Evolutionary conservation across 2,888 invertebrate genomes (phyloP).

Genomic region (Amphipyra tragopoginis): DNA sequence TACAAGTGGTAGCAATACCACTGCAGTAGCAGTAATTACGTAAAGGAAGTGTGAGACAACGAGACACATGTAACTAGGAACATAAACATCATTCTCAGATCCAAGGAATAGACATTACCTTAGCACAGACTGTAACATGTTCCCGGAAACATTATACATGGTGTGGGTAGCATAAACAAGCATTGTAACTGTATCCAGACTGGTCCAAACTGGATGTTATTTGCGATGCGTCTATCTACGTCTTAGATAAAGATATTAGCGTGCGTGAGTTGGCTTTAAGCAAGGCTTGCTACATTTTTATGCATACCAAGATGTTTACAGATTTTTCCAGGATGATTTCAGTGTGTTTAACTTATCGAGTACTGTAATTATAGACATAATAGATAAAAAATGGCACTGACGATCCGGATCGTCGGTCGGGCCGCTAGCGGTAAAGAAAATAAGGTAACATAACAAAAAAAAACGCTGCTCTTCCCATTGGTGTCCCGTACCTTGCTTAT

Average conservation of each 20-base stretch:
- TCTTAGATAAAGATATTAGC: conserved; percentile 9
- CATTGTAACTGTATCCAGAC: conserved; percentile 34
- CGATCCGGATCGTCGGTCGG: too few species aligned
- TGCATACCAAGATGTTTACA: too few species aligned
- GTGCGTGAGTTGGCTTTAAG: conserved; percentile 5
- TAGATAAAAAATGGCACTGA: too few species aligned
- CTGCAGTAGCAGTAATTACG: conserved; percentile 2
- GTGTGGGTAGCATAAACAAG: conserved; percentile 29
- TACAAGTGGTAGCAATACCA: background rate
- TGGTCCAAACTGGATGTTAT: conserved; percentile 20
- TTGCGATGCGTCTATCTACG: conserved; percentile 1
- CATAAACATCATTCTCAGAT: conserved; percentile 13
- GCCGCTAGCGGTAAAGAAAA: too few species aligned
- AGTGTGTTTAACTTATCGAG: too few species aligned
- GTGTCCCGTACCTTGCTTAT: too few species aligned
- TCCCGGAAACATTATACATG: conserved; percentile 32
- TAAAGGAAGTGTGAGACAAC: background rate
- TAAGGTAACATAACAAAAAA: too few species aligned
- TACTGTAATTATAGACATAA: too few species aligned
- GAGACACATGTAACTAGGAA: conserved; percentile 2
- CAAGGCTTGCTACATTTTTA: background rate
- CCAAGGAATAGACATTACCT: conserved; percentile 17
- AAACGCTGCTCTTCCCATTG: too few species aligned
- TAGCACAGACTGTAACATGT: conserved; percentile 17
- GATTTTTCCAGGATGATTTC: too few species aligned